Conservation (phyloP, 2,113 vertebrate genomes). For the Apodemus sylvaticus region DNA sequence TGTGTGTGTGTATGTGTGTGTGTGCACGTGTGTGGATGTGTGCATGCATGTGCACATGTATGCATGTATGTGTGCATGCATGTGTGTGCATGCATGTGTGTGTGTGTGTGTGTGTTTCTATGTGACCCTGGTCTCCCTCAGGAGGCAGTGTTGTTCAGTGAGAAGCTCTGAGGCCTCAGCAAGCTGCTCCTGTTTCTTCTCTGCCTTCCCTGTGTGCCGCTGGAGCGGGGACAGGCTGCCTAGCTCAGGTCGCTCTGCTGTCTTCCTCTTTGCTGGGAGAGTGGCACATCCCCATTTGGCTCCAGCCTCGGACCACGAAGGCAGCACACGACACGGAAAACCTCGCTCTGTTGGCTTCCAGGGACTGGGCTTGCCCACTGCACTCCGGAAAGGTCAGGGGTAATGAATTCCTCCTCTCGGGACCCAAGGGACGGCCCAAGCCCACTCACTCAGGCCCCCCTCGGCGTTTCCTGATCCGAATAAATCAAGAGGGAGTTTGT, state of each 20-base stretch:
- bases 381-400: slow-evolving; percentile 57
- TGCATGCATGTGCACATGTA: too few species aligned
- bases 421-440: not conserved
- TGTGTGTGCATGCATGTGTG: not conserved
- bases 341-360: not conserved
- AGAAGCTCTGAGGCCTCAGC: not conserved
- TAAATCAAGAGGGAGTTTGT: slow-evolving; percentile 45
- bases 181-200: not conserved
- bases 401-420: slow-evolving; percentile 56
- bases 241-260: not conserved
- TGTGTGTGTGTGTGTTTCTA: too few species aligned
- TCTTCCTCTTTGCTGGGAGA: not conserved
- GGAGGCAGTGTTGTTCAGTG: not conserved
- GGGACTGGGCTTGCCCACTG: not conserved
- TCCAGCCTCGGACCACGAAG: not conserved
- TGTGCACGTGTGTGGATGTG: too few species aligned
- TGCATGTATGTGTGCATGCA: not conserved
- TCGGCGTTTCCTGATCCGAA: slow-evolving; percentile 41
- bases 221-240: not conserved
- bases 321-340: accelerated
- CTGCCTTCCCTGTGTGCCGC: not conserved
- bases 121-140: not conserved
- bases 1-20: too few species aligned
- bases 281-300: accelerated
- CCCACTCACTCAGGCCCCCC: not conserved